Evolutionary conservation across 2,113 vertebrate species (phyloP).

Genomic region (Alosa alosa): DNA sequence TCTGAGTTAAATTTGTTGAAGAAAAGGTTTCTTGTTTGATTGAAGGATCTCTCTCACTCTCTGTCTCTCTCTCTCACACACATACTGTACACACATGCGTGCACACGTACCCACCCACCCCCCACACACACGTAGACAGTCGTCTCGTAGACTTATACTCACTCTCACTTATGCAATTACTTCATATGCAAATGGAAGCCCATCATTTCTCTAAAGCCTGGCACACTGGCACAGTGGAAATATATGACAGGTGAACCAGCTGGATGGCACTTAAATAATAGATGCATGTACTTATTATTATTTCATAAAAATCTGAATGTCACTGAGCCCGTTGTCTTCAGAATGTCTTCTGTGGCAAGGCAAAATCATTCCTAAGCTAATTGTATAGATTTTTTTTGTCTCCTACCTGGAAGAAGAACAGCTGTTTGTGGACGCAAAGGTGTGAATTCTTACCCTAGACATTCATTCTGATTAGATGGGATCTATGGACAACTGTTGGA

Average conservation of each 20-base stretch:
- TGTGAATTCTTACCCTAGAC: background rate
- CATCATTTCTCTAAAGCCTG: background rate
- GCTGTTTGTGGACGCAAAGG: background rate
- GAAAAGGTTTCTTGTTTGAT: no score
- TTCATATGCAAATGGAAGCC: background rate
- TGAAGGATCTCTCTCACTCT: background rate
- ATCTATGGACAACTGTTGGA: background rate
- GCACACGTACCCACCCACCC: background rate
- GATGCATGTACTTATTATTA: slow-evolving; percentile 1
- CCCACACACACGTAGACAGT: slow-evolving; percentile 6
- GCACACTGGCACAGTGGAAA: background rate
- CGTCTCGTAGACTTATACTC: background rate
- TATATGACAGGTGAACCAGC: slow-evolving; percentile 11
- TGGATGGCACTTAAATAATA: slow-evolving; percentile 2
- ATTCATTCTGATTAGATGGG: slow-evolving; percentile 10
- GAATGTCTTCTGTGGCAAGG: background rate
- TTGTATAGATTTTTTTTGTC: background rate
- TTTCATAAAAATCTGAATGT: slow-evolving; percentile 6
- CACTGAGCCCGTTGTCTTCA: background rate
- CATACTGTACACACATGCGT: background rate
- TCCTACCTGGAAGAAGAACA: background rate
- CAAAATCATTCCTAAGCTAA: background rate
- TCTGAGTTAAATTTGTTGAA: no score
- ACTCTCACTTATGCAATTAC: background rate
- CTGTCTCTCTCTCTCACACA: slow-evolving; percentile 1